Evolutionary conservation across 2,113 vertebrate genomes (phyloP).

Genomic region (Indri indri): DNA sequence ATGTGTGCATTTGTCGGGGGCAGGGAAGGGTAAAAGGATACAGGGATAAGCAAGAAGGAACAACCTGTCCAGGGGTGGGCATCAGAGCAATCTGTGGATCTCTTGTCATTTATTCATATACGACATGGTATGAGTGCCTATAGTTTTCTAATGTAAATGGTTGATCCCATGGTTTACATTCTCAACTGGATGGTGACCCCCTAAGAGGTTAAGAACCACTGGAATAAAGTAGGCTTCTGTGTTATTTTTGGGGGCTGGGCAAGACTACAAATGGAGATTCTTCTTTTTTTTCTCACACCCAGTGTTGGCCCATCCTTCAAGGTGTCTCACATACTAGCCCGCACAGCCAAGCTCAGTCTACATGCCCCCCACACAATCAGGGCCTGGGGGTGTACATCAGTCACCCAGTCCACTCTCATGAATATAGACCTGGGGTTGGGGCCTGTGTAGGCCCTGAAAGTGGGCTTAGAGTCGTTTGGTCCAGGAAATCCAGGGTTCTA

Average conservation of each 20-base stretch:
- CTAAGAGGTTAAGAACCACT: slow-evolving; percentile 1
- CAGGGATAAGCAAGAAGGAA: neutral
- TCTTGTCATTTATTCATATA: neutral
- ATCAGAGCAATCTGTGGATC: neutral
- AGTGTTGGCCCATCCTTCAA: neutral
- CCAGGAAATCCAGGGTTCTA: neutral
- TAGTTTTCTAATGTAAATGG: neutral
- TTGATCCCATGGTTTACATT: slow-evolving; percentile 3
- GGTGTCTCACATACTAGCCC: neutral
- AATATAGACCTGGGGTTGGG: neutral
- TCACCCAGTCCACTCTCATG: neutral
- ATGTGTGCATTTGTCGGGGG: neutral
- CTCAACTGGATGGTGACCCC: neutral
- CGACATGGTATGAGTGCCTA: neutral
- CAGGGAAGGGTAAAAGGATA: neutral
- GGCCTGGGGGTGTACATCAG: neutral
- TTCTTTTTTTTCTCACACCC: neutral
- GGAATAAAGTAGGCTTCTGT: neutral
- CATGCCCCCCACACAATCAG: neutral
- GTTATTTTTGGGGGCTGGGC: neutral
- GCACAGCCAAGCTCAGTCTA: neutral
- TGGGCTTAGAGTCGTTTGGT: neutral
- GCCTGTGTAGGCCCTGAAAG: neutral
- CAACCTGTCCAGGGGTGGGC: neutral
- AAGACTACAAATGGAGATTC: slow-evolving; percentile 27